Conservation (phyloP, 2,113 vertebrate species). For the Protobothrops mucrosquamatus region DNA sequence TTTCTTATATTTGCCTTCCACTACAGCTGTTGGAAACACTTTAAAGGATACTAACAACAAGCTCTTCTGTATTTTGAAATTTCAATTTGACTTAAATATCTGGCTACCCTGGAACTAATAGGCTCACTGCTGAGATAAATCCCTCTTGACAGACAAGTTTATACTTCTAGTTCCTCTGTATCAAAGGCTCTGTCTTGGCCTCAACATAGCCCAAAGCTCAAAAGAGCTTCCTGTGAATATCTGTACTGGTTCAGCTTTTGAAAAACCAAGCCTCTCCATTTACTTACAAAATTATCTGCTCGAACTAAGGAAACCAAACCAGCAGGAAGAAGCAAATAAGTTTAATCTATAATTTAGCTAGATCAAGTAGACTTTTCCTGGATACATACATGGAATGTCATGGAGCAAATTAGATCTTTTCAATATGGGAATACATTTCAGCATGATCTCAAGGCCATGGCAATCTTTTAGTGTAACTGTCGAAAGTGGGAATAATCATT, state of each 20-base stretch:
- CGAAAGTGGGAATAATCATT: background rate
- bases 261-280: background rate
- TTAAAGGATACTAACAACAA: background rate
- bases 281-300: background rate
- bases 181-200: background rate
- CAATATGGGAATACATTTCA: background rate
- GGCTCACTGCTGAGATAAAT: background rate
- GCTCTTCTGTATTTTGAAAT: background rate
- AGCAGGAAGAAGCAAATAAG: background rate
- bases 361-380: background rate
- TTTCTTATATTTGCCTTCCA: background rate
- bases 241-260: background rate
- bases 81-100: background rate
- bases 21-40: background rate
- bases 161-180: background rate
- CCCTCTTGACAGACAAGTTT: background rate
- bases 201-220: background rate
- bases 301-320: background rate
- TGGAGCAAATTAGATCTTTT: background rate
- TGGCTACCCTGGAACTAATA: background rate
- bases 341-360: background rate
- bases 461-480: background rate
- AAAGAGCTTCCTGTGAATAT: background rate
- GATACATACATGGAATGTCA: background rate
- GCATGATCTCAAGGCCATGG: background rate